These are phyloP conservation scores for Galagoides demidoff DNA, from an alignment of 2,797 vertebrate genomes.

Conservation along the genomic window DNA sequence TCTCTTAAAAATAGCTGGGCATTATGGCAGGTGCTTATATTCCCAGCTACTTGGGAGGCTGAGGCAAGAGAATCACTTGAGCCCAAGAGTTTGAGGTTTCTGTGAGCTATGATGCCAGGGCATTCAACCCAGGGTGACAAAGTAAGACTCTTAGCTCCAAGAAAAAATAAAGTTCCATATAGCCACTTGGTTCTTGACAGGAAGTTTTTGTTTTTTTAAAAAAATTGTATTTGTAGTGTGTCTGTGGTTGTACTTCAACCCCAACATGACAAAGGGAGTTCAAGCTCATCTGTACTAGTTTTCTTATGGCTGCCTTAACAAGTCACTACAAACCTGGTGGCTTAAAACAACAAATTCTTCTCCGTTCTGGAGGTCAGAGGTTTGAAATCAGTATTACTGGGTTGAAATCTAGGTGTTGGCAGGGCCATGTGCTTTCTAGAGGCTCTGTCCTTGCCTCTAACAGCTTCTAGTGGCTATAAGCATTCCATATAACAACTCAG, in stretches of 20 bases:
- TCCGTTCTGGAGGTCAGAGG: not conserved
- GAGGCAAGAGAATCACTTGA: no score
- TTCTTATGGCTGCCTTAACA: slow-evolving; percentile 22
- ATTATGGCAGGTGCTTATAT: no score
- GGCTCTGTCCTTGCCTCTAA: not conserved
- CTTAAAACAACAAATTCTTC: not conserved
- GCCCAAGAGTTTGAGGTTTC: no score
- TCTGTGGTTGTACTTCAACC: slow-evolving; percentile 22
- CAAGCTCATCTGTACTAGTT: not conserved
- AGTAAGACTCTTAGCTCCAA: no score
- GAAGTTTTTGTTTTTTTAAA: not conserved
- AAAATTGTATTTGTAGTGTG: not conserved
- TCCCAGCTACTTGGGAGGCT: no score
- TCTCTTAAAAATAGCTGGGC: no score
- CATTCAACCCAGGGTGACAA: no score
- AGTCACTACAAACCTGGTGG: not conserved
- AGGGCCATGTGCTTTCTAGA: not conserved
- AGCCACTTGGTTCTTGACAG: slow-evolving; percentile 4
- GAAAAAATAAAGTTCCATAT: not conserved
- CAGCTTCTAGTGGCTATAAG: not conserved
- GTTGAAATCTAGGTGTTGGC: not conserved
- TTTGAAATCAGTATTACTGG: not conserved
- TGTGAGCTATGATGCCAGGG: no score
- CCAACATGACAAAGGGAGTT: not conserved
- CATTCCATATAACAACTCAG: not conserved